These are phyloP conservation scores for Connochaetes taurinus DNA, from an alignment of 2,113 vertebrate genomes.

Conservation along the genomic window DNA sequence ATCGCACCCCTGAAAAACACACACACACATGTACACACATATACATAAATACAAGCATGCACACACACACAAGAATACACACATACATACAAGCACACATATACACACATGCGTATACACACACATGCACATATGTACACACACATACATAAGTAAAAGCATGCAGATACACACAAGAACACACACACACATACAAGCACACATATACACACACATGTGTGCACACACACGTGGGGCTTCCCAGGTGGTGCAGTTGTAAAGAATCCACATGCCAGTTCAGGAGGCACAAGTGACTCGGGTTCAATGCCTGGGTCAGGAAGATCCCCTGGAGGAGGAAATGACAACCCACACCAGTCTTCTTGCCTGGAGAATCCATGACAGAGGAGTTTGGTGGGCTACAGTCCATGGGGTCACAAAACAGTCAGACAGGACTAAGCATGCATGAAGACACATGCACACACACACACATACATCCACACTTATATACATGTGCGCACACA, in stretches of 20 bases:
- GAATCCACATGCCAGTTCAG: not conserved
- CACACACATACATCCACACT: too few species aligned
- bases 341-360: not conserved
- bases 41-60: too few species aligned
- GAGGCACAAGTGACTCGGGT: not conserved
- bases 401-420: not conserved
- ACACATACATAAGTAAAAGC: too few species aligned
- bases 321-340: not conserved
- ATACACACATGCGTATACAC: too few species aligned
- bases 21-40: fast-evolving
- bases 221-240: not conserved
- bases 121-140: fast-evolving
- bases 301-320: not conserved
- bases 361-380: not conserved
- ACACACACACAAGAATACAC: fast-evolving
- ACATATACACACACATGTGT: not conserved
- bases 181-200: fast-evolving
- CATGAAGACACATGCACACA: not conserved
- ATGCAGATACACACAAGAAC: too few species aligned
- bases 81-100: too few species aligned
- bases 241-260: not conserved
- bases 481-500: too few species aligned
- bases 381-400: not conserved
- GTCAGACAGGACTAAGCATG: not conserved
- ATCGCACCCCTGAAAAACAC: not conserved